phyloP scores from a whole-genome alignment of 2,888 invertebrate genomes.

The Bellardia pandia region DNA sequence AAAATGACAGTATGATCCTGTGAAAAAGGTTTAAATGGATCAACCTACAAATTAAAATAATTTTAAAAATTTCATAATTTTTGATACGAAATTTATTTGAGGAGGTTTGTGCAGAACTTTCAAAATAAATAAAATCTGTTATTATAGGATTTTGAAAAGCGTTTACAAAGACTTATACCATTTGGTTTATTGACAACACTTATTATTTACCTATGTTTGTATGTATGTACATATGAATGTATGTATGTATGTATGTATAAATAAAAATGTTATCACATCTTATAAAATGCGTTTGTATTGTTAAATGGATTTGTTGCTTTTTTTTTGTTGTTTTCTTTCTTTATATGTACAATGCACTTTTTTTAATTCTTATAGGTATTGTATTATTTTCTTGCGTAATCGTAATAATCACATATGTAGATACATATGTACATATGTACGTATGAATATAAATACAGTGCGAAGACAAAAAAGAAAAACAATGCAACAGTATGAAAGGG shows the following conservation, averaged over 20 bases:
- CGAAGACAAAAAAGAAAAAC: slow-evolving; percentile 16
- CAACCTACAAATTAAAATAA: too few relatives aligned
- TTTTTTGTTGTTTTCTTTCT: slow-evolving; percentile 29
- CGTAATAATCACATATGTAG: slow-evolving; percentile 26
- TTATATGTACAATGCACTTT: slow-evolving; percentile 3
- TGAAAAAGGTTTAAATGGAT: too few relatives aligned
- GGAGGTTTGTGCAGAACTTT: too few relatives aligned
- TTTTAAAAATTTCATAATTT: too few relatives aligned
- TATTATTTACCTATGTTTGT: slow-evolving; percentile 1
- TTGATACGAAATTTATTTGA: too few relatives aligned
- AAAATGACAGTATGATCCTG: too few relatives aligned
- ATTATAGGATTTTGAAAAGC: too few relatives aligned
- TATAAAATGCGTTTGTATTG: slow-evolving; percentile 32
- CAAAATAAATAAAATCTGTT: too few relatives aligned
- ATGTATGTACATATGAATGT: too few relatives aligned
- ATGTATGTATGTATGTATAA: too few relatives aligned
- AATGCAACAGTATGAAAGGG: slow-evolving; percentile 25
- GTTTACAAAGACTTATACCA: too few relatives aligned
- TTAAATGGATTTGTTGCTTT: slow-evolving; percentile 16
- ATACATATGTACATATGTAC: too few relatives aligned
- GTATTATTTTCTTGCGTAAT: slow-evolving; percentile 62
- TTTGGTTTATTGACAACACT: slow-evolving; percentile 24
- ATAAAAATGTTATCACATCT: slow-evolving; percentile 44
- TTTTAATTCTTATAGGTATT: neutral
- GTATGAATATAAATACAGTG: neutral